A percentile compares a stretch with the other conserved stretches of the same genome.
Evolutionary conservation across 2,797 vertebrate species (phyloP).

Genomic region (Austrolebias charrua): DNA sequence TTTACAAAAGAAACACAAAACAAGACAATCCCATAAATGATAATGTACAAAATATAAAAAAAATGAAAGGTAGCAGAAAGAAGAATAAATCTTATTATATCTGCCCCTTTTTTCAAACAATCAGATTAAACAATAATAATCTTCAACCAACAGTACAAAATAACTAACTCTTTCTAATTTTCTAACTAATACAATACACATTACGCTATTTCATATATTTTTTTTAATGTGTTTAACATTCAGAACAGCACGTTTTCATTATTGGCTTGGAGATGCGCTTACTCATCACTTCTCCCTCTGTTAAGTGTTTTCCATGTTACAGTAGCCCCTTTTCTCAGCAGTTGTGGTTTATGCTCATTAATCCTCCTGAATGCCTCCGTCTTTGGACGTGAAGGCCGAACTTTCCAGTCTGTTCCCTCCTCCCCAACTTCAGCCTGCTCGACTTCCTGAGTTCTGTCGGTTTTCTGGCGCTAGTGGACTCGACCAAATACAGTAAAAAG

Average conservation of each 20-base stretch:
- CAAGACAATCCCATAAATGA: too few relatives aligned
- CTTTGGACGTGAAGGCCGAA: slow-evolving; percentile 38
- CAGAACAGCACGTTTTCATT: slow-evolving; percentile 40
- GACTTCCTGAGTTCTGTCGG: slow-evolving; percentile 11
- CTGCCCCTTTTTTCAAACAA: too few relatives aligned
- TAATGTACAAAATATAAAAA: too few relatives aligned
- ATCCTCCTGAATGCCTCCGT: slow-evolving; percentile 15
- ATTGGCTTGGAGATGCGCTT: slow-evolving; percentile 16
- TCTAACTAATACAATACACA: too few relatives aligned
- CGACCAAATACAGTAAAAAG: background rate
- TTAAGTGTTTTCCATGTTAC: slow-evolving; percentile 16
- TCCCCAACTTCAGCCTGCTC: slow-evolving; percentile 15
- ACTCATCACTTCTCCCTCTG: slow-evolving; percentile 23
- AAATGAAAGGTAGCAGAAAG: too few relatives aligned
- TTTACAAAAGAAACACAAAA: too few relatives aligned
- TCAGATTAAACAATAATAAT: too few relatives aligned
- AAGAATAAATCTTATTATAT: too few relatives aligned
- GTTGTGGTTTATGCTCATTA: slow-evolving; percentile 31
- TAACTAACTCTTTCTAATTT: too few relatives aligned
- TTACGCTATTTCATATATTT: too few relatives aligned
- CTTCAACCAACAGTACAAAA: too few relatives aligned
- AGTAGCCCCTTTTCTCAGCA: slow-evolving; percentile 35
- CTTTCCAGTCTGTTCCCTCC: slow-evolving; percentile 52
- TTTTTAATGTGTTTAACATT: too few relatives aligned
- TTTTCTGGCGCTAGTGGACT: slow-evolving; percentile 3